These are phyloP conservation scores for Tuta absoluta DNA, from an alignment of 2,888 invertebrate species.

Conservation along the genomic window DNA sequence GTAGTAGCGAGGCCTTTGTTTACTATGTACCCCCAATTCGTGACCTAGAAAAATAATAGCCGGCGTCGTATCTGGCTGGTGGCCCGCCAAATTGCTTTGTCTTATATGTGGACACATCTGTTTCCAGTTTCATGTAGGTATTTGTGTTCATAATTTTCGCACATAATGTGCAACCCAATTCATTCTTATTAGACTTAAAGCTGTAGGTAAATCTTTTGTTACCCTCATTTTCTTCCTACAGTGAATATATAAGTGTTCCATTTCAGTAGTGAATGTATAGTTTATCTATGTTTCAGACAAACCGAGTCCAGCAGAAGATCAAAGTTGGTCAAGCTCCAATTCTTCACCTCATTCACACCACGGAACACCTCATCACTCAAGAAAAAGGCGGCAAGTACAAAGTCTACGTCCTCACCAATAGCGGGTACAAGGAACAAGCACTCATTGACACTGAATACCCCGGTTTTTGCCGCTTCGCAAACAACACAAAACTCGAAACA, in stretches of 20 bases:
- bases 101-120: slow-evolving; percentile 23
- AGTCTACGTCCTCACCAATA: slow-evolving; percentile 83
- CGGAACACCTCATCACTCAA: slow-evolving; percentile 85
- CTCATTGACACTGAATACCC: slow-evolving; percentile 82
- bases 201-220: background rate
- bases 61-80: slow-evolving; percentile 33
- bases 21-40: slow-evolving; percentile 61
- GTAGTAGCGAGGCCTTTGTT: slow-evolving; percentile 59
- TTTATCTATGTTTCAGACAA: slow-evolving; percentile 81
- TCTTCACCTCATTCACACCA: slow-evolving; percentile 82
- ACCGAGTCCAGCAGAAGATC: slow-evolving; percentile 85
- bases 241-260: background rate
- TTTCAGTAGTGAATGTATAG: too few species aligned
- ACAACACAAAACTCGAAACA: slow-evolving; percentile 81
- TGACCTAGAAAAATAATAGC: slow-evolving; percentile 64
- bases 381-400: slow-evolving; percentile 87
- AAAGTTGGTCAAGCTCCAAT: slow-evolving; percentile 84
- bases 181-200: background rate
- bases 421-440: slow-evolving; percentile 81
- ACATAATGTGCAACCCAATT: slow-evolving; percentile 1
- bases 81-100: slow-evolving; percentile 26
- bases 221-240: background rate
- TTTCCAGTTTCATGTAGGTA: slow-evolving; percentile 6
- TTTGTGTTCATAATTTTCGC: background rate
- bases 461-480: slow-evolving; percentile 87